Evolutionary conservation across 2,113 vertebrate species (phyloP).

Genomic region (Anoura caudifer): DNA sequence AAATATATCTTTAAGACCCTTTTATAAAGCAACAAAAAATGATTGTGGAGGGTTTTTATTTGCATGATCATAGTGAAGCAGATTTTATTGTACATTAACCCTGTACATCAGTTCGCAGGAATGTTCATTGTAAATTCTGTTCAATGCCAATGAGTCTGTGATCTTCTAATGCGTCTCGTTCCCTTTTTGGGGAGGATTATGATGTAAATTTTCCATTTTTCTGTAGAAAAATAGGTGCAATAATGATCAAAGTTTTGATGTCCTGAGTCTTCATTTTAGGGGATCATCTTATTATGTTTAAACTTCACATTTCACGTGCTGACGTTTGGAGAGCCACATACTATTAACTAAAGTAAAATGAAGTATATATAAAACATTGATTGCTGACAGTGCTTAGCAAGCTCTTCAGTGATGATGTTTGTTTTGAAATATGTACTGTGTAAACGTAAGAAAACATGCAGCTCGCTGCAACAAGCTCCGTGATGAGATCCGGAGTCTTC

Average conservation of each 20-base stretch:
- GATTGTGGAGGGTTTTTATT: constrained; percentile 78
- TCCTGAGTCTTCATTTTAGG: constrained; percentile 70
- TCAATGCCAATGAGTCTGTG: constrained; percentile 75
- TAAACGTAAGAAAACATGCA: constrained; percentile 79
- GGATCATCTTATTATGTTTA: constrained; percentile 72
- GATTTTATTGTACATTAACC: constrained; percentile 73
- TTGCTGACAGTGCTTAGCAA: constrained; percentile 80
- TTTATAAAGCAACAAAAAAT: constrained; percentile 80
- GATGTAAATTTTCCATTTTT: constrained; percentile 76
- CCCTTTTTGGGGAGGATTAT: constrained; percentile 77
- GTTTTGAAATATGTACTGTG: constrained; percentile 81
- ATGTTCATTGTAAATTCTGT: constrained; percentile 75
- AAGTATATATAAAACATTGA: constrained; percentile 77
- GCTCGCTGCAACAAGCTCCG: constrained; percentile 77
- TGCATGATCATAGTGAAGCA: constrained; percentile 79
- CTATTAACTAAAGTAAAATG: constrained; percentile 78
- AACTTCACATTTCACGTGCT: constrained; percentile 80
- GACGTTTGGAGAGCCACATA: constrained; percentile 79
- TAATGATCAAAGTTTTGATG: constrained; percentile 75
- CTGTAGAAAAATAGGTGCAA: constrained; percentile 79
- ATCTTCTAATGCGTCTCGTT: constrained; percentile 78
- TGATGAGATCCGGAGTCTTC: constrained; percentile 75
- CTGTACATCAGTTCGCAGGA: constrained; percentile 76
- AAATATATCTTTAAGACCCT: constrained; percentile 80
- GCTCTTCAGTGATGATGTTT: constrained; percentile 77